Evolutionary conservation across 2,113 vertebrate species (phyloP), one percentile per base, ranked within the genome.

Genomic region (Callionymus lyra): DNA sequence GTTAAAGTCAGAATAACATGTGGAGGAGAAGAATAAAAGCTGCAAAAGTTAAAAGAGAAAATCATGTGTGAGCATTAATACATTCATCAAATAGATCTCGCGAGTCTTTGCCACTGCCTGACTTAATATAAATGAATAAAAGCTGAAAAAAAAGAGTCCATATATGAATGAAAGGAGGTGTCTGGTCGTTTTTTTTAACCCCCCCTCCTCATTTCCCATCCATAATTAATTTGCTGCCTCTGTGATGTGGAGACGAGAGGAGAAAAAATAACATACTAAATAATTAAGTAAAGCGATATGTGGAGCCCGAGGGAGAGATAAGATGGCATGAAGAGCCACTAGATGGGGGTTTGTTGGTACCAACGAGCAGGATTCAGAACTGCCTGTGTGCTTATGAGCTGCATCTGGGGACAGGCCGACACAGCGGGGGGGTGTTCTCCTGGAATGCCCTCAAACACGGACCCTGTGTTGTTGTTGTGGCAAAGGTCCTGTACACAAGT

Each of bases 41-140:
- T 34, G 44, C 8, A 27, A 8, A 8, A 4, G 21, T 27, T 27
- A 27, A 27, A 34, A 42, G 2, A 10, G 31, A 31, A 38, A 31
- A 50, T 16, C 35, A 71, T 50, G 73, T 74, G 68, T 65, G 75
- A 70, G 59, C 71, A 76, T 74, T 68, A 77, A 76, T 63, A 49
- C 16, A 52, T 61, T 54, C 56, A 66, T 53, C 52, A 53, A 66
- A 44, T 68, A 47, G 56, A 63, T 31, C 67, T 78, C n/a, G 57
- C 57, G 63, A 79, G 72, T 54, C 67, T 59, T 57, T 47, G 51
- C 42, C 44, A 10, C 18, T 64, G 58, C 53, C 65, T 77, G 77
- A 74, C 72, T 74, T 75, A 66, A 70, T 70, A 68, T 76, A 69
- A 77, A 80, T 80, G 69, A 81, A 81, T 76, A 76, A n/a, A 78